These are phyloP conservation scores for Pangasius macronema DNA, from an alignment of 2,797 vertebrate species.

Conservation along the genomic window DNA sequence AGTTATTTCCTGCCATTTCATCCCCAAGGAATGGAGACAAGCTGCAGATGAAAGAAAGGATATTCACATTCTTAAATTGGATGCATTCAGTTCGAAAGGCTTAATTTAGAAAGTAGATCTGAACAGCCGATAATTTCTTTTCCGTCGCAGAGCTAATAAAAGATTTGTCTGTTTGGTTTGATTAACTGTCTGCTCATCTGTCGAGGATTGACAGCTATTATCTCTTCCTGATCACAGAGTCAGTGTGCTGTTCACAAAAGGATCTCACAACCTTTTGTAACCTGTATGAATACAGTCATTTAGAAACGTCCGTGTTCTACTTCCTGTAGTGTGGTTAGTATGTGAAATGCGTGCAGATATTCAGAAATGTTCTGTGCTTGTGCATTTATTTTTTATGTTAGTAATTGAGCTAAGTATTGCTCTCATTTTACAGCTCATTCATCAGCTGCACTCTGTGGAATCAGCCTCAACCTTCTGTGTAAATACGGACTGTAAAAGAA, in stretches of 20 bases:
- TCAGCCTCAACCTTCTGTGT: background rate
- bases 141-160: slow-evolving; percentile 36
- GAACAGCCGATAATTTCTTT: slow-evolving; percentile 45
- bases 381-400: background rate
- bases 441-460: background rate
- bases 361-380: background rate
- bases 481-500: background rate
- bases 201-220: slow-evolving; percentile 46
- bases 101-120: slow-evolving; percentile 46
- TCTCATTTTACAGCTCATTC: background rate
- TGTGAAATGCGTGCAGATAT: background rate
- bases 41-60: slow-evolving; percentile 39
- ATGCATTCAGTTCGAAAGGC: slow-evolving; percentile 50
- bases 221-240: slow-evolving; percentile 33
- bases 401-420: background rate
- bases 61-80: slow-evolving; percentile 49
- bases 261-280: slow-evolving; percentile 10
- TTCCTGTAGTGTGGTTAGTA: background rate
- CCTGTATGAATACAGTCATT: slow-evolving; percentile 16
- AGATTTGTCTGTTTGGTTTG: slow-evolving; percentile 44
- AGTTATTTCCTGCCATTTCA: slow-evolving; percentile 39
- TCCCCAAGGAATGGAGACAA: slow-evolving; percentile 29
- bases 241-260: slow-evolving; percentile 15
- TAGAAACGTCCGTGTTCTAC: background rate
- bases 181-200: slow-evolving; percentile 44